Evolutionary conservation across 92 coral and sea anemone genomes (phyloP), one percentile per base, ranked within the genome.

Genomic region (Heliopora coerulea): DNA sequence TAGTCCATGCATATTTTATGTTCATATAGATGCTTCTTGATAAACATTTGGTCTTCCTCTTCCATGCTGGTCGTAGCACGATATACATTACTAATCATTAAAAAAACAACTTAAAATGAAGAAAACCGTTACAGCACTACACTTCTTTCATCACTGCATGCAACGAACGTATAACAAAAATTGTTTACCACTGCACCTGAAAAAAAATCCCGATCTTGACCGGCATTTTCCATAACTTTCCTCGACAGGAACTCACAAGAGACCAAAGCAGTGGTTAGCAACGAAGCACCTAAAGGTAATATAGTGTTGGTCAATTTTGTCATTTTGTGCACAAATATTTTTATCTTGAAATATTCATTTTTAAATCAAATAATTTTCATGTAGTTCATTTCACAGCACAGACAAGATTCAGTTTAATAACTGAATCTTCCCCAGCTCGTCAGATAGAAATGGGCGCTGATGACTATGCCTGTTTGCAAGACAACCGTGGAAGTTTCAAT

Each of bases 351-450:
- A 46, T 37, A 37, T 37, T 37, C 42, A 37, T 37, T 37, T 37
- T 37, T 12, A 37, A 37, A 37, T 37, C 5, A 5, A 37, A 4
- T 37, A n/a, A n/a, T n/a, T 42, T 27, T 42, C 54, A 25, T 67
- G 23, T 67, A 69, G 76, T 69, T 49, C 76, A 69, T 28, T 49
- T 69, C 48, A 69, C 61, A 56, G 62, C 76, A 5, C 28, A 69
- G 26, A 30, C 76, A 69, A 49, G 76, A 31, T 69, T 69, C 62
- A 69, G 76, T 52, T 52, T 69, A 34, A 69, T 69, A 9, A 40
- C 28, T 31, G 76, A 69, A 50, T 13, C 61, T 1, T 3, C 29
- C 7, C 33, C 29, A 28, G 57, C 59, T 67, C 58, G 6, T 14
- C 37, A 57, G 12, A 20, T 69, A 20, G 62, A 69, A 11, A 19